phyloP scores from a whole-genome alignment of 2,113 vertebrate genomes.

The Meleagris gallopavo region DNA sequence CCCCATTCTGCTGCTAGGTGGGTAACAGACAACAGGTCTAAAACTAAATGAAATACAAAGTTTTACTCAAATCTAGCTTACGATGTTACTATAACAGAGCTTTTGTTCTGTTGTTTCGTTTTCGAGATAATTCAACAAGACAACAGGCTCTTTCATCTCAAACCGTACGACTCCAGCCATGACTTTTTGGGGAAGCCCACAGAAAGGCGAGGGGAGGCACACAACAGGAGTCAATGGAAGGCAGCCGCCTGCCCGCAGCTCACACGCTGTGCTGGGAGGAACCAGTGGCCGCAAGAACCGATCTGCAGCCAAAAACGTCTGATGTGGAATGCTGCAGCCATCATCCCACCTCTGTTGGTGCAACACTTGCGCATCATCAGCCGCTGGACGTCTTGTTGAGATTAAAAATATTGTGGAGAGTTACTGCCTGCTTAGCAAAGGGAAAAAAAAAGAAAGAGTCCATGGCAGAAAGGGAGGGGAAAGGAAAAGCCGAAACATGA shows the following conservation, averaged over 20 bases:
- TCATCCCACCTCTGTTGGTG: slow-evolving; percentile 7
- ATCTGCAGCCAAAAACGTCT: neutral
- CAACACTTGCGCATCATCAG: slow-evolving; percentile 26
- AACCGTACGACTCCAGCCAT: neutral
- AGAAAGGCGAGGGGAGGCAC: neutral
- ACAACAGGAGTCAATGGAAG: slow-evolving; percentile 23
- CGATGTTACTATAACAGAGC: neutral
- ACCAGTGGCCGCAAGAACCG: neutral
- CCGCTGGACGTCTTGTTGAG: neutral
- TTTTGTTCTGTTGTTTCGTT: neutral
- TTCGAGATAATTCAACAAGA: slow-evolving; percentile 67
- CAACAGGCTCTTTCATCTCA: slow-evolving; percentile 62
- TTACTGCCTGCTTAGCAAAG: slow-evolving; percentile 10
- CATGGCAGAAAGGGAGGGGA: slow-evolving; percentile 2
- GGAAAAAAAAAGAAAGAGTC: neutral
- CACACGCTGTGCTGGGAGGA: slow-evolving; percentile 6
- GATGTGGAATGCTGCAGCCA: slow-evolving; percentile 6
- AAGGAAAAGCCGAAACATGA: slow-evolving; percentile 36
- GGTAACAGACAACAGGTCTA: neutral
- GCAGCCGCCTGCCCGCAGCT: neutral
- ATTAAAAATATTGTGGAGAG: slow-evolving; percentile 13
- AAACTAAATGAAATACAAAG: neutral
- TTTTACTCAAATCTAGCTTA: neutral
- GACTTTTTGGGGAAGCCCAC: slow-evolving; percentile 37
- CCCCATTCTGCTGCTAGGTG: neutral